phyloP scores from a whole-genome alignment of 2,797 vertebrate species.

The Ctenopoma multispine region DNA sequence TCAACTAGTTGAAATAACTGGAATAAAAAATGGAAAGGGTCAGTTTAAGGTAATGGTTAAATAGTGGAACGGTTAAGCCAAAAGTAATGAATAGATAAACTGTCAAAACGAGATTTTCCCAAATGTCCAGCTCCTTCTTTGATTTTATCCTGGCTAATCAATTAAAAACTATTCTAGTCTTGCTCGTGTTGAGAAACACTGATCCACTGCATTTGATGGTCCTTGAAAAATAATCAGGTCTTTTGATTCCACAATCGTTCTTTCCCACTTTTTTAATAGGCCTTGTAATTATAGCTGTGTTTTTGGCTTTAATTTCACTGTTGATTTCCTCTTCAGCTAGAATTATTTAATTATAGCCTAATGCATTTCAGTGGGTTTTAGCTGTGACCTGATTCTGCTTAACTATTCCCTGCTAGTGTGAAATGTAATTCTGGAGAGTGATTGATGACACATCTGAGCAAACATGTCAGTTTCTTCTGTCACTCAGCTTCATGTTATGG shows the following conservation, averaged over 20 bases:
- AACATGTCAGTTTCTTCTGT: constrained; percentile 56
- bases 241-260: constrained; percentile 27
- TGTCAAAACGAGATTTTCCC: too few relatives aligned
- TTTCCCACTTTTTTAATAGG: constrained; percentile 28
- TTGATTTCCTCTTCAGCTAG: constrained; percentile 27
- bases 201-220: constrained; percentile 1
- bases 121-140: not conserved
- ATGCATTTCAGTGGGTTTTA: constrained; percentile 39
- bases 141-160: too few relatives aligned
- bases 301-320: constrained; percentile 31
- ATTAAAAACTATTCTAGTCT: not conserved
- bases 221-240: constrained; percentile 29
- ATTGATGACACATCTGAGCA: constrained; percentile 64
- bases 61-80: too few relatives aligned
- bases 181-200: not conserved
- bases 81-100: too few relatives aligned
- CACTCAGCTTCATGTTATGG: constrained; percentile 34
- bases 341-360: constrained; percentile 40
- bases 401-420: constrained; percentile 43
- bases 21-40: too few relatives aligned
- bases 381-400: constrained; percentile 61
- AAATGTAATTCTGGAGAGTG: constrained; percentile 45
- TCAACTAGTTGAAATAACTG: too few relatives aligned
- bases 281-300: constrained; percentile 7
- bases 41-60: too few relatives aligned